These are phyloP conservation scores for Trachymyrmex septentrionalis DNA, from an alignment of 1,140 invertebrate genomes.

Conservation along the genomic window DNA sequence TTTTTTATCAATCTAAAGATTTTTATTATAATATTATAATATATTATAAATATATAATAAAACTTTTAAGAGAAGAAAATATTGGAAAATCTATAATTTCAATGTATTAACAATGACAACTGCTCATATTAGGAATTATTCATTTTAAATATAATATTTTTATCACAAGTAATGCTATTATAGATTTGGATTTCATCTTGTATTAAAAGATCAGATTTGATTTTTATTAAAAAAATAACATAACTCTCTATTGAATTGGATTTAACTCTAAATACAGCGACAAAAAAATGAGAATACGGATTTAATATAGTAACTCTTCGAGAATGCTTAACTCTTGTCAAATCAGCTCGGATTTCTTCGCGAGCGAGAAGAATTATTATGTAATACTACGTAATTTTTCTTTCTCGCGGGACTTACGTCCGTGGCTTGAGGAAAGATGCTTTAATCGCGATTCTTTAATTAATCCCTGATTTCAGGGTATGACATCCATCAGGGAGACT, in stretches of 20 bases:
- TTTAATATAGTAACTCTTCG: conserved; percentile 23
- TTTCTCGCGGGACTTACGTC: not conserved
- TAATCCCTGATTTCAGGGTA: conserved; percentile 18
- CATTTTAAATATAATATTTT: not conserved
- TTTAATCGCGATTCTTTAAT: conserved; percentile 40
- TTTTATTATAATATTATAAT: no score
- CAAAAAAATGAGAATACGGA: not conserved
- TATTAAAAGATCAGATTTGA: not conserved
- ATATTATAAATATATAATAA: no score
- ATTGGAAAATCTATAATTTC: not conserved
- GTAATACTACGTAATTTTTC: not conserved
- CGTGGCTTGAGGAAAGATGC: conserved; percentile 6
- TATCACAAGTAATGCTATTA: not conserved
- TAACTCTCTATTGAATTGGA: not conserved
- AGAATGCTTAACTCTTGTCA: no score
- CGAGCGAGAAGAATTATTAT: not conserved
- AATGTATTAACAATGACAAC: not conserved
- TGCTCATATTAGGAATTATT: conserved; percentile 13
- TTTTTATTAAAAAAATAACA: conserved; percentile 13
- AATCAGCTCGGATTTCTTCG: conserved; percentile 2
- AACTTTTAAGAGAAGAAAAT: not conserved
- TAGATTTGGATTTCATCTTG: not conserved
- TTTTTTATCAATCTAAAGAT: no score
- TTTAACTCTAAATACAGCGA: not conserved
- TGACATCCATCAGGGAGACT: conserved; percentile 21